Conservation (phyloP, 1,140 invertebrate species). For the Liolophura sinensis region DNA sequence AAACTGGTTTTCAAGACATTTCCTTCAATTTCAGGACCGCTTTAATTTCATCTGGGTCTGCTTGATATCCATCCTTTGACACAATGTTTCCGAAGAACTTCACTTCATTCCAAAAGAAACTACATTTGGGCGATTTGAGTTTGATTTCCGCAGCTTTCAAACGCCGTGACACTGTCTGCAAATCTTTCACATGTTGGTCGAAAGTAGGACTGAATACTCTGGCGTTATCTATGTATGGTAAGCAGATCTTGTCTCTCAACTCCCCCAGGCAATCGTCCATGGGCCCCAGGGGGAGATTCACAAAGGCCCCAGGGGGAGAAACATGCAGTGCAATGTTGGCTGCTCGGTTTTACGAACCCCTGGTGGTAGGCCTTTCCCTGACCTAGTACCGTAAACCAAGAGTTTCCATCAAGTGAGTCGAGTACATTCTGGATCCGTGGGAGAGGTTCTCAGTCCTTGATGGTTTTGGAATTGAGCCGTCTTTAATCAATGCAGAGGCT, state of each 20-base stretch:
- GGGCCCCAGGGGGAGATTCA: slow-evolving; percentile 20
- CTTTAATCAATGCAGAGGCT: slow-evolving; percentile 25
- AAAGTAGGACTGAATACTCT: slow-evolving; percentile 16
- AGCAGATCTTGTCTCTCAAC: slow-evolving; percentile 12
- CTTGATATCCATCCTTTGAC: slow-evolving; percentile 32
- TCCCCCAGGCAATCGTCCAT: slow-evolving; percentile 24
- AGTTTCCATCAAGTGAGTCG: slow-evolving; percentile 12
- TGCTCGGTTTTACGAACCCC: slow-evolving; percentile 11
- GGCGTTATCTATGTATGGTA: slow-evolving; percentile 27
- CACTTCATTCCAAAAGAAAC: slow-evolving; percentile 15
- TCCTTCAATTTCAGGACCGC: slow-evolving; percentile 50
- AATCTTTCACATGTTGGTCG: slow-evolving; percentile 22
- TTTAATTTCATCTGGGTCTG: slow-evolving; percentile 53
- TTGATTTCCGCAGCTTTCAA: slow-evolving; percentile 38
- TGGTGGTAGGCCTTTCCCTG: slow-evolving; percentile 23
- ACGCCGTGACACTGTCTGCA: slow-evolving; percentile 48
- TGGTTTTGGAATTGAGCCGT: slow-evolving; percentile 13
- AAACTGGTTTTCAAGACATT: slow-evolving; percentile 35
- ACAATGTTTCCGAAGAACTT: slow-evolving; percentile 25
- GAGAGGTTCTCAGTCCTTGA: slow-evolving; percentile 7
- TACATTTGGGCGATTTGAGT: slow-evolving; percentile 23
- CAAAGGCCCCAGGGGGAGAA: slow-evolving; percentile 15
- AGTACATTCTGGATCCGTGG: slow-evolving; percentile 21
- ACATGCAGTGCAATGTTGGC: slow-evolving; percentile 22
- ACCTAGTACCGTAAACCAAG: slow-evolving; percentile 18